phyloP scores from a whole-genome alignment of 2,113 vertebrate genomes.

The Rhinichthys klamathensis region DNA sequence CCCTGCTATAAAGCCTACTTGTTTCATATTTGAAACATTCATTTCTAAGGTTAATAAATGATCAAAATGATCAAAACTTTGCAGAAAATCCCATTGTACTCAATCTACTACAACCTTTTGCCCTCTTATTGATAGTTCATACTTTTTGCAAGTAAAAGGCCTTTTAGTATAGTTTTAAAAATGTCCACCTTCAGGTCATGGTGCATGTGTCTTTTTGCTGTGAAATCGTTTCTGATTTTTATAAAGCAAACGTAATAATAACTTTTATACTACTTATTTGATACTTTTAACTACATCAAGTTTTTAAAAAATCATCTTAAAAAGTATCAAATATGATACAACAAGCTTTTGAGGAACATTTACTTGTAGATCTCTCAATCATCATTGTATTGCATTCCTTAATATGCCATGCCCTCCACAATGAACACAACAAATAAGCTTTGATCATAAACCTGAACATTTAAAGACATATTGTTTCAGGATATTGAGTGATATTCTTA shows the following conservation, averaged over 20 bases:
- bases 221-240: not conserved
- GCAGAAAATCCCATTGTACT: not conserved
- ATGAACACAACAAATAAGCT: not conserved
- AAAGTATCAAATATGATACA: not conserved
- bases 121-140: not conserved
- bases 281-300: no score
- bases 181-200: not conserved
- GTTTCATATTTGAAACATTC: not conserved
- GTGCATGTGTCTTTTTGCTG: not conserved
- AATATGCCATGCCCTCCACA: not conserved
- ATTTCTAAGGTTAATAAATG: not conserved
- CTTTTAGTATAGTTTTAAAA: not conserved
- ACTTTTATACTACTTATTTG: not conserved
- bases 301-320: no score
- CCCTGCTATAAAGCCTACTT: no score
- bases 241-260: not conserved
- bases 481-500: not conserved
- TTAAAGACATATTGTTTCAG: not conserved
- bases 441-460: not conserved
- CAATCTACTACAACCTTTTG: not conserved
- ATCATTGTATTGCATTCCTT: not conserved
- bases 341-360: not conserved
- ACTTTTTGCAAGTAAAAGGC: not conserved
- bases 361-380: not conserved
- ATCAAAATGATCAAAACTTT: not conserved